phyloP scores from a whole-genome alignment of 2,113 vertebrate genomes.

The Pteruthius melanotis region DNA sequence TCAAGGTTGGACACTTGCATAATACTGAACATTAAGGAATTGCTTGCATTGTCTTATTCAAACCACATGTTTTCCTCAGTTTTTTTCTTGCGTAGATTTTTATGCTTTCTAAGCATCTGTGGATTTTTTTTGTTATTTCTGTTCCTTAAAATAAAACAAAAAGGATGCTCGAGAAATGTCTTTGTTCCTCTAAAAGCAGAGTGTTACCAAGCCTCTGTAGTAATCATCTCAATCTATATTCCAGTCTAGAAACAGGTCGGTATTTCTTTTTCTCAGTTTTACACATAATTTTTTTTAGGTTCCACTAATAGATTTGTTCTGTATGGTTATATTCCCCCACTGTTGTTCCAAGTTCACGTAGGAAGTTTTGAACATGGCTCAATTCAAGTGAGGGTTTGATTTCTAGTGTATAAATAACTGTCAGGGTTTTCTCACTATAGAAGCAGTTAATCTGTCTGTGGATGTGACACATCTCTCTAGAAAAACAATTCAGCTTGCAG shows the following conservation, averaged over 20 bases:
- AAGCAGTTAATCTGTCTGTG: not conserved
- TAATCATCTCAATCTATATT: not conserved
- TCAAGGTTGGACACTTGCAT: not conserved
- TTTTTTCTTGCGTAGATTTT: not conserved
- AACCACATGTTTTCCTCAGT: not conserved
- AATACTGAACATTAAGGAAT: not conserved
- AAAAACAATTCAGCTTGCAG: not conserved
- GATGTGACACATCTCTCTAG: rapidly evolving
- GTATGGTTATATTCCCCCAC: not conserved
- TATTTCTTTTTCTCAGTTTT: not conserved
- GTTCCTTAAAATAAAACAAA: not conserved
- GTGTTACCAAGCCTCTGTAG: not conserved
- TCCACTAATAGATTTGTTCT: rapidly evolving
- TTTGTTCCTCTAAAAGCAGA: not conserved
- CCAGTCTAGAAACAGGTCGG: rapidly evolving
- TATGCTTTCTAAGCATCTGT: not conserved
- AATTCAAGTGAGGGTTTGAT: not conserved
- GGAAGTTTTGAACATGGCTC: not conserved
- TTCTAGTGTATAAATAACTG: not conserved
- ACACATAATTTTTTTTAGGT: rapidly evolving
- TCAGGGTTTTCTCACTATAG: not conserved
- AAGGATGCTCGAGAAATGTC: not conserved
- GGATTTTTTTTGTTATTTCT: not conserved
- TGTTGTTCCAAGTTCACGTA: not conserved
- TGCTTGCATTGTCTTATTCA: not conserved